Evolutionary conservation across 2,888 invertebrate genomes (phyloP), one percentile per base, ranked within the genome.

Genomic region (Standfussiana lucernea): DNA sequence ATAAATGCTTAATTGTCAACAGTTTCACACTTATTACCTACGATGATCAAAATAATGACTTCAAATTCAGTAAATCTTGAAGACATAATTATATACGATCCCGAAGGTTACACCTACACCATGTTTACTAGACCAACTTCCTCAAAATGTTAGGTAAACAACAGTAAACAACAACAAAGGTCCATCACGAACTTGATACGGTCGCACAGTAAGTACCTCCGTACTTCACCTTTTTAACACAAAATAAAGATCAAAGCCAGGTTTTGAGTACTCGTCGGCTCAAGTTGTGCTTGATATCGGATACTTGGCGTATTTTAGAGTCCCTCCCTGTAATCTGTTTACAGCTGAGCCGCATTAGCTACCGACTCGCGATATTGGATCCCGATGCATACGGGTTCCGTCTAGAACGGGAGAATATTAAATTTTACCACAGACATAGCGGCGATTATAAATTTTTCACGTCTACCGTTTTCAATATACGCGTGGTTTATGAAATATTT

Each of bases 181-280:
- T 79, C 84, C 70, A 70, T 72, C 70, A 75, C 24, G 75, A 85
- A 84, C 82, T 75, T 64, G 82, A 84, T 83, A 83, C 75, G 72
- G 75, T 72, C 70, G 62, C 70, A 28, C 45, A 53, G 40, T 35
- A 62, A 42, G 40, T 56, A 56, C 73, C 72, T 80, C 28, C 75
- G 75, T 79, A 87, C 87, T 89, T 89, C 87, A 85, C 80, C 88
- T 88, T 90, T 90, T 90, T 88, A 90, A 90, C 87, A 85, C 86
- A 85, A 86, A 87, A 83, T 88, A 86, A 84, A 87, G 89, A 92
- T 92, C 93, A 93, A 93, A 87, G 88, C 84, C 53, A 73, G 71
- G 77, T 35, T 88, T 83, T 62, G 73, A 86, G 86, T 84, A 92
- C 90, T 89, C 87, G 87, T 86, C 86, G 84, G 90, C 88, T 90